Evolutionary conservation across 2,888 invertebrate species (phyloP), one percentile per base, ranked within the genome.

Genomic region (Esperia sulphurella): DNA sequence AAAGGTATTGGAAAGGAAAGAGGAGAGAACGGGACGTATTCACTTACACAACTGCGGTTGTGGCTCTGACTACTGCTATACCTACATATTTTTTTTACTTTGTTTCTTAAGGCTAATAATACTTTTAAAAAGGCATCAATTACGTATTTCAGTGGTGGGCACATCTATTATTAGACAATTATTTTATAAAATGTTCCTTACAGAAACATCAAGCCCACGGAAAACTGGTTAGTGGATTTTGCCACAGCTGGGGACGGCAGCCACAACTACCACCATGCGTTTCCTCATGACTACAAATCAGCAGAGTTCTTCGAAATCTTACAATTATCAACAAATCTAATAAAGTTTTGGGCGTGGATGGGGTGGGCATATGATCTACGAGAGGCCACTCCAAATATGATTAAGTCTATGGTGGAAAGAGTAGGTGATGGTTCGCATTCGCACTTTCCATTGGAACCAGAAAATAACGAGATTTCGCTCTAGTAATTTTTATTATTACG

Each of bases 181-280:
- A 21, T 21, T 21, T 21, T 21, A 21, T 21, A 21, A 38, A 13
- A 13, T 38, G 10, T n/a, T 38, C 12, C 14, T 40, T 40, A 14
- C 14, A 40, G 40, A 14, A 40, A 40, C 8, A 40, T 40, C 10
- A 14, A 14, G 10, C 14, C 40, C 14, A 14, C 9, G 14, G 40
- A 40, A 9, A 91, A 88, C 55, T 61, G 65, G 8, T 65, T 83
- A 21, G 91, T 92, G 0, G 75, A 90, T 0, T 66, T 88, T 2
- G 58, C 87, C 14, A 83, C 91, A 0, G 64, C 78, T 1, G 90
- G 90, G 1, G 90, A 92, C 65, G 93, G 93, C 6, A 93, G 92
- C 90, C 93, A 93, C 72, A 93, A 93, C 68, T 93, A 92, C 69
- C 93, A 93, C 63, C 93, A 93, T 63, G 88, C 90, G 1, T 93